Base-by-base conservation (phyloP, 2,888 invertebrate species). In the Catocala fraxini region DNA sequence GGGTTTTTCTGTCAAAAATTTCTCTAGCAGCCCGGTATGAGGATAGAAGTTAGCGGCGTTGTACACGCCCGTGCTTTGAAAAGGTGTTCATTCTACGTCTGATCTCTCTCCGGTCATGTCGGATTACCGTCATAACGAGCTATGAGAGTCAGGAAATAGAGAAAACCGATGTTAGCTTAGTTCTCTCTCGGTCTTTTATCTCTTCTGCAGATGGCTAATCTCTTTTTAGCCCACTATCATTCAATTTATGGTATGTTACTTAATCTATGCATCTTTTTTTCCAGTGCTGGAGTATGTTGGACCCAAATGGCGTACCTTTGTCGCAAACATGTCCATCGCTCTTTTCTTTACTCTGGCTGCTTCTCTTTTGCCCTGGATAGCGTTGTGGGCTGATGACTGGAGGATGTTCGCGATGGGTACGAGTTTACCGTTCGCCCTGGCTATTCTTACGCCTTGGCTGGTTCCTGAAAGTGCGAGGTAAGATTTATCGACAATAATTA, bases 271-370 rank as follows among this genome's bases (percentile, higher is more conserved):
- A 43, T 39, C 63, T 41, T 64, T 55, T 33, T 13, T 94, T 94
- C 12, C 89, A 98, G 98, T 98, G 45, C 85, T 98, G 68, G 98
- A 98, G 85, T 98, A 98, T 89, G 98, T 98, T 4, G 98, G 98
- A 10, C 98, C 98, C 43, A 97, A 97, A 92, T 98, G 98, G 97
- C 95, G 98, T 11, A 98, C 98, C 0, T 97, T 98, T 84, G 98
- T 98, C 0, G 98, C 98, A 25, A 98, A 98, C 87, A 97, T 98
- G 97, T 98, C 98, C 0, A 98, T 98, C 53, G 98, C 98, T 0
- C 91, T 98, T 46, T 98, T 98, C 95, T 98, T 98, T 93, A 98
- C 98, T 0, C 90, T 96, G 52, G 98, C 97, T 0, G 96, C 98
- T 0, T 96, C 97, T 6, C 81, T 97, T 6, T 85, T 98, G 56